These are phyloP conservation scores for Drosophila emarginata DNA, from an alignment of 2,888 invertebrate species.

Conservation along the genomic window DNA sequence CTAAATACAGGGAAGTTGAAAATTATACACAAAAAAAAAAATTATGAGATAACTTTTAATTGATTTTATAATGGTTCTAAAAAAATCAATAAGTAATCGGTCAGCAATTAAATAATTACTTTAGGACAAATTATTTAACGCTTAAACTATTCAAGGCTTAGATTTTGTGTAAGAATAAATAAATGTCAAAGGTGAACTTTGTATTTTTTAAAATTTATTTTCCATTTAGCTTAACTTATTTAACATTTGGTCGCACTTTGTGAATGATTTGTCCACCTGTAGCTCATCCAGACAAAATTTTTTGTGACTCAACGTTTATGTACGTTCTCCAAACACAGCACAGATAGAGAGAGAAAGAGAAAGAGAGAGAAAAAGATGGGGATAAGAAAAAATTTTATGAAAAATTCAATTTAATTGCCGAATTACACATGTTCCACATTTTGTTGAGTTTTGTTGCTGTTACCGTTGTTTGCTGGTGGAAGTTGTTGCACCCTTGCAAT, in stretches of 20 bases:
- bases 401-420: constrained; percentile 82
- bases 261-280: constrained; percentile 54
- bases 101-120: too few relatives aligned
- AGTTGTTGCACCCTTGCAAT: constrained; percentile 71
- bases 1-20: not conserved
- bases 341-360: constrained; percentile 21
- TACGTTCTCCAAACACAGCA: constrained; percentile 34
- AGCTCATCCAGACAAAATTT: constrained; percentile 36
- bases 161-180: too few relatives aligned
- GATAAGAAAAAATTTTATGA: constrained; percentile 73
- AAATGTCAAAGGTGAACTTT: too few relatives aligned
- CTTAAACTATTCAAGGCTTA: too few relatives aligned
- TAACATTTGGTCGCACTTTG: constrained; percentile 9
- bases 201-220: not conserved
- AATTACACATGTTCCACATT: constrained; percentile 79
- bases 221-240: not conserved
- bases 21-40: too few relatives aligned
- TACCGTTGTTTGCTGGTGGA: constrained; percentile 2
- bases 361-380: constrained; percentile 18
- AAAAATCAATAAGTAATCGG: too few relatives aligned
- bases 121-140: too few relatives aligned
- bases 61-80: too few relatives aligned
- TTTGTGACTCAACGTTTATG: constrained; percentile 41
- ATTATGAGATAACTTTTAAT: too few relatives aligned
- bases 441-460: constrained; percentile 52